These are phyloP conservation scores for Atta cephalotes DNA, from an alignment of 1,140 invertebrate genomes.

Conservation along the genomic window DNA sequence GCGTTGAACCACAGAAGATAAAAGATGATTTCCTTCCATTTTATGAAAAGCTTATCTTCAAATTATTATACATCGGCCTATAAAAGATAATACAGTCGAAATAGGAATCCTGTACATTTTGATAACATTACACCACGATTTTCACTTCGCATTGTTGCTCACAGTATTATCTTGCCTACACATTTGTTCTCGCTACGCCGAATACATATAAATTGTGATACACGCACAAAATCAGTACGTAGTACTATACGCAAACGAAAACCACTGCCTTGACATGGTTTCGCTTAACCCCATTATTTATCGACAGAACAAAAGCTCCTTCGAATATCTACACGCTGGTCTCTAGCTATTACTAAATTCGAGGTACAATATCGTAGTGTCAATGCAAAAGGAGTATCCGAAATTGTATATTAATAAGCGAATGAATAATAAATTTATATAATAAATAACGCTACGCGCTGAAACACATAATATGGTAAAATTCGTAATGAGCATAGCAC, in stretches of 20 bases:
- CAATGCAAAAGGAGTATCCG: conserved; percentile 1
- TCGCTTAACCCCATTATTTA: background rate
- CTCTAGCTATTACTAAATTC: conserved; percentile 39
- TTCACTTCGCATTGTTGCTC: conserved; percentile 13
- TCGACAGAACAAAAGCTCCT: conserved; percentile 37
- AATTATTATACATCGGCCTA: conserved; percentile 9
- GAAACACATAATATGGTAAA: conserved; percentile 38
- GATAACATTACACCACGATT: conserved; percentile 14
- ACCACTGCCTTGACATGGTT: background rate
- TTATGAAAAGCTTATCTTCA: conserved; percentile 1
- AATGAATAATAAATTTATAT: conserved; percentile 38
- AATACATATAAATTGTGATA: conserved; percentile 35
- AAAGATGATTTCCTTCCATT: background rate
- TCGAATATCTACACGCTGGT: conserved; percentile 34
- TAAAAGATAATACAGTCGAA: conserved; percentile 24
- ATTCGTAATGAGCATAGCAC: conserved; percentile 29
- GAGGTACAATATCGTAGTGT: conserved; percentile 25
- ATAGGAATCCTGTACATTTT: conserved; percentile 10
- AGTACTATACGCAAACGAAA: background rate
- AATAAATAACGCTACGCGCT: conserved; percentile 29
- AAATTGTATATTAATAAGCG: conserved; percentile 33
- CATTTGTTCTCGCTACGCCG: conserved; percentile 22
- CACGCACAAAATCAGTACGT: conserved; percentile 12
- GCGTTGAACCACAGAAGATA: background rate
- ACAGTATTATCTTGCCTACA: background rate